Base-by-base conservation (phyloP, 2,888 invertebrate genomes). In the Drosophila paracracens region DNA sequence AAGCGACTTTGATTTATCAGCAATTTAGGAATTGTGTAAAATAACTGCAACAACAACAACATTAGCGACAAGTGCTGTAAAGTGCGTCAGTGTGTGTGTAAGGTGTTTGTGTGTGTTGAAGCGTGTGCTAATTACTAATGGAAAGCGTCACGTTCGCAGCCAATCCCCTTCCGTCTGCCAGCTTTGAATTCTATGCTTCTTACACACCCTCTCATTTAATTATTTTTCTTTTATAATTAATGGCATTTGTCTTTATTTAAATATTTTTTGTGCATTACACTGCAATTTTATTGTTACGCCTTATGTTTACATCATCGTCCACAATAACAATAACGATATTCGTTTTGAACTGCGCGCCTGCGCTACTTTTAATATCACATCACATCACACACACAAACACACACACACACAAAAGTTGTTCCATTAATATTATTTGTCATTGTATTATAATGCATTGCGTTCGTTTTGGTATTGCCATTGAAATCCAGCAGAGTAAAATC, bases 1-100 rank as follows among this genome's bases (percentile, higher is more conserved):
- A 88, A 83, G 83, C 70, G 70, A 62, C 71, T 71, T 66, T 70
- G 88, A 84, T 88, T 88, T 82, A 85, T 85, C 83, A 85, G 68
- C 74, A 76, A 79, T 74, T 80, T 70, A 69, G 61, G 67, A 69
- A 67, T 80, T 85, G 86, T 86, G 86, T 88, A 83, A 88, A 83
- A 52, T 54, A 82, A 74, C 69, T 53, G 67, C 62, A 74, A 59
- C 64, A 51, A 48, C 59, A 27, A 40, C 29, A 27, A 36, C 43
- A 18, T 29, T 56, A 62, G 48, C 58, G 48, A 63, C 72, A 73
- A 68, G 67, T 67, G 52, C 27, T 67, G 27, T 62, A 31, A 38
- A 46, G 35, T 60, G 62, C 59, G 29, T 51, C 25, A 46, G 40
- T 25, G 29, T 36, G 11, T 43, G n/a, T 10, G n/a, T 33, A 21